Conservation (phyloP, 1,140 invertebrate species). For the Hesperophylax magnus region DNA sequence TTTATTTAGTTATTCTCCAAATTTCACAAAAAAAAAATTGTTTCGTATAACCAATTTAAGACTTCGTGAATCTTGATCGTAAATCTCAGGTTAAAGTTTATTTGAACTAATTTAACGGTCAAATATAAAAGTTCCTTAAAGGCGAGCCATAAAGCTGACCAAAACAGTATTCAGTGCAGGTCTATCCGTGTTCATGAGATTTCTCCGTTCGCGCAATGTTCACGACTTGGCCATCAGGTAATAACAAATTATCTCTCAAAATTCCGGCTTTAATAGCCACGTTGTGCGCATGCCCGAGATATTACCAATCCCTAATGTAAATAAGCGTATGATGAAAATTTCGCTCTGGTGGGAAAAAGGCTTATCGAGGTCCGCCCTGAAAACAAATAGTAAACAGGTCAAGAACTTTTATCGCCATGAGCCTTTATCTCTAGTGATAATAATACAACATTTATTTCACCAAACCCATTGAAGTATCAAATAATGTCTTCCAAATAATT, state of each 20-base stretch:
- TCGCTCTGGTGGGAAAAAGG: conserved; percentile 12
- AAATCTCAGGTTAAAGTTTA: neutral
- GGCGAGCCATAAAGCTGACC: neutral
- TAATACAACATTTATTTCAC: neutral
- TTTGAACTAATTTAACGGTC: neutral
- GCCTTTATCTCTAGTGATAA: neutral
- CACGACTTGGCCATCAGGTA: conserved; percentile 25
- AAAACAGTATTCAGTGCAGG: neutral
- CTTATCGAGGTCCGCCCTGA: neutral
- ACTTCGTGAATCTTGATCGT: too few species aligned
- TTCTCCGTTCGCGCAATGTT: conserved; percentile 10
- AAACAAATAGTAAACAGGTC: neutral
- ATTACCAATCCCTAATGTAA: conserved; percentile 31
- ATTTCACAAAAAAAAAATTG: too few species aligned
- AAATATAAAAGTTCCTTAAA: neutral
- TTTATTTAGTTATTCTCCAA: too few species aligned
- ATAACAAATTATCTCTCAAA: conserved; percentile 31
- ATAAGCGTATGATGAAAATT: conserved; percentile 16
- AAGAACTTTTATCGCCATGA: neutral
- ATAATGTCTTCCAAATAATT: neutral
- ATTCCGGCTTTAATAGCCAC: conserved; percentile 9
- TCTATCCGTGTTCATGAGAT: conserved; percentile 10
- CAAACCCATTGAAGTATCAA: neutral
- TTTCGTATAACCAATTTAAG: too few species aligned
- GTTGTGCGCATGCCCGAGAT: conserved; percentile 23